Conservation (phyloP, 2,888 invertebrate species). For the Halictus ligatus region DNA sequence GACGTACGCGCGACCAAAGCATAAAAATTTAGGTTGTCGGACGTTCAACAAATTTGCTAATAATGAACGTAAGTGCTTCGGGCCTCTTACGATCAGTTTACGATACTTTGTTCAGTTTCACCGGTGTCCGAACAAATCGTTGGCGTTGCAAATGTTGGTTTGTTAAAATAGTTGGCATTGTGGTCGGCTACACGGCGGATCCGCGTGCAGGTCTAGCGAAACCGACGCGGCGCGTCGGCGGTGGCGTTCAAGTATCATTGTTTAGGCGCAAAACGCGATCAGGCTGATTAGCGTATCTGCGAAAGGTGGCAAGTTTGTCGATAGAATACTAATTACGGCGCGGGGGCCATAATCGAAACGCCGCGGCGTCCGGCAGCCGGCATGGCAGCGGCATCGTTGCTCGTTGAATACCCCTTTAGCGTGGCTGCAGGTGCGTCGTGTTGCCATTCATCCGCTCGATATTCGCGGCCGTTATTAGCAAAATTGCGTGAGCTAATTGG, state of each 20-base stretch:
- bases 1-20: too few species aligned
- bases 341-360: constrained; percentile 73
- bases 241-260: constrained; percentile 36
- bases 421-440: constrained; percentile 77
- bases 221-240: neutral
- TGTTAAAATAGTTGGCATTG: too few species aligned
- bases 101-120: neutral
- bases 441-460: constrained; percentile 71
- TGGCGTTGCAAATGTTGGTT: too few species aligned
- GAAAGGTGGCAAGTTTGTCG: constrained; percentile 73
- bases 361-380: constrained; percentile 27
- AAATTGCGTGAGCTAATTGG: constrained; percentile 81
- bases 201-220: neutral
- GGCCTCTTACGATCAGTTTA: too few species aligned
- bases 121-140: neutral
- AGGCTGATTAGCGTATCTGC: constrained; percentile 41
- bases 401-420: constrained; percentile 60
- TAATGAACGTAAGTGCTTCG: too few species aligned
- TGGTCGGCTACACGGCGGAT: neutral
- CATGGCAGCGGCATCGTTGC: constrained; percentile 52
- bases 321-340: constrained; percentile 76
- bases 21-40: too few species aligned
- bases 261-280: constrained; percentile 46
- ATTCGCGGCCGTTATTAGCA: constrained; percentile 75
- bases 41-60: too few species aligned